A percentile compares a stretch with the other conserved stretches of the same genome.
phyloP scores from a whole-genome alignment of 2,888 invertebrate genomes.

The Oscheius sp. region DNA sequence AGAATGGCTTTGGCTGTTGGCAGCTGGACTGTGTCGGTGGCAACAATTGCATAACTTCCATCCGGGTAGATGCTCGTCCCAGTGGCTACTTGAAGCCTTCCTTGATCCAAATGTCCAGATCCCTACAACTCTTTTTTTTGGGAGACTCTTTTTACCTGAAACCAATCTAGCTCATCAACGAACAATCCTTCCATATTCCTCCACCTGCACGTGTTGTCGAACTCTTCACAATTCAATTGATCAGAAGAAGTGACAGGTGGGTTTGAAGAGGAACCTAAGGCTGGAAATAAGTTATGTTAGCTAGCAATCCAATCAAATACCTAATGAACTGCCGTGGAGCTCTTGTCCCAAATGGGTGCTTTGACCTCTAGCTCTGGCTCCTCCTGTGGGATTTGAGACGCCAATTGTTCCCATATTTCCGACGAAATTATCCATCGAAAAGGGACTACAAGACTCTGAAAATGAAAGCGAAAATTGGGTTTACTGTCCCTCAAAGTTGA shows the following conservation, averaged over 20 bases:
- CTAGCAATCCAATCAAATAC: neutral
- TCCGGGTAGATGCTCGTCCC: slow-evolving; percentile 64
- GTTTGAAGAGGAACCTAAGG: slow-evolving; percentile 39
- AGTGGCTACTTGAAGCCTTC: slow-evolving; percentile 57
- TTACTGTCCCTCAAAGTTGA: too few species aligned
- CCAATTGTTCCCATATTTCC: slow-evolving; percentile 42
- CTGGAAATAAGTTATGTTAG: slow-evolving; percentile 25
- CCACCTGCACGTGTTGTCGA: slow-evolving; percentile 65
- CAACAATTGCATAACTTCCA: slow-evolving; percentile 66
- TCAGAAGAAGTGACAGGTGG: slow-evolving; percentile 41
- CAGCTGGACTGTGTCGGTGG: slow-evolving; percentile 60
- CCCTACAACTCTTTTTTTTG: slow-evolving; percentile 49
- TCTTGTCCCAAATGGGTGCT: slow-evolving; percentile 16
- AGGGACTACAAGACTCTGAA: slow-evolving; percentile 44
- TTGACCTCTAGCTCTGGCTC: slow-evolving; percentile 25
- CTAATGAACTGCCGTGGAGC: neutral
- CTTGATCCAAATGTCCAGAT: slow-evolving; percentile 61
- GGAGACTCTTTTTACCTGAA: slow-evolving; percentile 31
- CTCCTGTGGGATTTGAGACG: slow-evolving; percentile 11
- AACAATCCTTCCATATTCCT: slow-evolving; percentile 66
- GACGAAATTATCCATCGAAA: slow-evolving; percentile 35
- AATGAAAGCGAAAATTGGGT: neutral
- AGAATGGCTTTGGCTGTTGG: slow-evolving; percentile 62
- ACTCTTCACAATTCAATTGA: slow-evolving; percentile 61
- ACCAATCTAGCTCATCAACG: slow-evolving; percentile 68